phyloP scores from a whole-genome alignment of 1,140 invertebrate species.

The Stratiolaelaps scimitus region DNA sequence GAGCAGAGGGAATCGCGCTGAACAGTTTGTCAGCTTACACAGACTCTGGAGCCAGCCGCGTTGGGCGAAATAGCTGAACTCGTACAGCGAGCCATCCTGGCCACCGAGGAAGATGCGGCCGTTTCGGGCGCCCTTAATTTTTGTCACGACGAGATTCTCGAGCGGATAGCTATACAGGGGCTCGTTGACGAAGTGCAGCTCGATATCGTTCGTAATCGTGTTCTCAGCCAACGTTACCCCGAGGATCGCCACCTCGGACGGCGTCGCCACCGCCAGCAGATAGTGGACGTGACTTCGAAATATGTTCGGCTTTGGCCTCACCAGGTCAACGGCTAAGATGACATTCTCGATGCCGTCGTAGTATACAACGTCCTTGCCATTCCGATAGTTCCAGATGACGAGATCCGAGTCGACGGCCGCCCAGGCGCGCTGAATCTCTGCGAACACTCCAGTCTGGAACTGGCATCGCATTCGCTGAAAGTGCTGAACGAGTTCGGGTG shows the following conservation, averaged over 20 bases:
- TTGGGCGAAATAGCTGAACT: slow-evolving; percentile 75
- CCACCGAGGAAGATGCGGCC: slow-evolving; percentile 91
- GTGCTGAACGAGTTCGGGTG: slow-evolving; percentile 80
- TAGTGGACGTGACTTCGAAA: slow-evolving; percentile 68
- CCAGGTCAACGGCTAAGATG: slow-evolving; percentile 39
- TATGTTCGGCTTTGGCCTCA: slow-evolving; percentile 38
- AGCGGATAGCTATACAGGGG: slow-evolving; percentile 82
- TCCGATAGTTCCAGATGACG: slow-evolving; percentile 88
- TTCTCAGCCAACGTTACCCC: slow-evolving; percentile 44
- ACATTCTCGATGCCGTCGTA: slow-evolving; percentile 41
- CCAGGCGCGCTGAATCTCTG: slow-evolving; percentile 90
- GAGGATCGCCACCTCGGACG: slow-evolving; percentile 62
- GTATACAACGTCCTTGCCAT: slow-evolving; percentile 49
- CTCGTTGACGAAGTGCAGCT: slow-evolving; percentile 83
- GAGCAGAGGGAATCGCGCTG: slow-evolving; percentile 57
- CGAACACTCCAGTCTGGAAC: slow-evolving; percentile 89
- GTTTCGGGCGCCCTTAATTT: slow-evolving; percentile 61
- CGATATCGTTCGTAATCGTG: slow-evolving; percentile 46
- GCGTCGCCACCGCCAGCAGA: slow-evolving; percentile 74
- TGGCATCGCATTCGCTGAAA: slow-evolving; percentile 84
- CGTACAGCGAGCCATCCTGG: slow-evolving; percentile 84
- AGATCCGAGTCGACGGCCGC: slow-evolving; percentile 94
- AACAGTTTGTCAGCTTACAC: slow-evolving; percentile 44
- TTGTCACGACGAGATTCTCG: slow-evolving; percentile 73
- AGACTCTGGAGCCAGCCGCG: slow-evolving; percentile 83